These are phyloP conservation scores for Miltochrista miniata DNA, from an alignment of 2,888 invertebrate species.

Conservation along the genomic window DNA sequence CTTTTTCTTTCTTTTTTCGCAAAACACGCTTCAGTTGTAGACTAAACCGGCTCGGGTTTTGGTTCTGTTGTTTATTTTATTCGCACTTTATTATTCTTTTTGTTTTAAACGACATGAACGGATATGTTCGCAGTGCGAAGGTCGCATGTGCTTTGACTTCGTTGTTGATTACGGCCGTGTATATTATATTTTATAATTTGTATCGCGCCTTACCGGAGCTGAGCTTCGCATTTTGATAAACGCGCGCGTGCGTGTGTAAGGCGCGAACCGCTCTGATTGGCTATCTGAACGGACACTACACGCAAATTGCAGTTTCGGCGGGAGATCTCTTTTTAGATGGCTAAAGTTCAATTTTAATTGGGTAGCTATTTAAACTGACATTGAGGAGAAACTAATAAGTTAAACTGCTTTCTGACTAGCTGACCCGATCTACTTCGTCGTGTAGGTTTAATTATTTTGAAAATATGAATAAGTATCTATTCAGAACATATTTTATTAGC, in stretches of 20 bases:
- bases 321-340: conserved; percentile 54
- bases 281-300: conserved; percentile 45
- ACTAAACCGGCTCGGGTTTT: conserved; percentile 65
- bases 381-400: no score
- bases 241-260: conserved; percentile 67
- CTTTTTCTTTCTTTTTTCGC: conserved; percentile 51
- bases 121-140: conserved; percentile 57
- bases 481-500: no score
- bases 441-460: no score
- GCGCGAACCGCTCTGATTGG: conserved; percentile 76
- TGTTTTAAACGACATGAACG: conserved; percentile 45
- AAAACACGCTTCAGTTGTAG: conserved; percentile 48
- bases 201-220: conserved; percentile 34
- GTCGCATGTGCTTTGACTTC: conserved; percentile 54
- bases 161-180: conserved; percentile 45
- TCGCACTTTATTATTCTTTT: conserved; percentile 50
- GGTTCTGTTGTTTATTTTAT: conserved; percentile 55
- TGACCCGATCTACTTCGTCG: no score
- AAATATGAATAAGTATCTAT: no score
- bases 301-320: conserved; percentile 57
- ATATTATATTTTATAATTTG: conserved; percentile 65
- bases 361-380: no score
- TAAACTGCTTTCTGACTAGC: no score
- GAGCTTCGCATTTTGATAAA: conserved; percentile 69
- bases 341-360: no score